Base-by-base conservation (phyloP, 1,140 invertebrate genomes). In the Aphidius gifuensis region DNA sequence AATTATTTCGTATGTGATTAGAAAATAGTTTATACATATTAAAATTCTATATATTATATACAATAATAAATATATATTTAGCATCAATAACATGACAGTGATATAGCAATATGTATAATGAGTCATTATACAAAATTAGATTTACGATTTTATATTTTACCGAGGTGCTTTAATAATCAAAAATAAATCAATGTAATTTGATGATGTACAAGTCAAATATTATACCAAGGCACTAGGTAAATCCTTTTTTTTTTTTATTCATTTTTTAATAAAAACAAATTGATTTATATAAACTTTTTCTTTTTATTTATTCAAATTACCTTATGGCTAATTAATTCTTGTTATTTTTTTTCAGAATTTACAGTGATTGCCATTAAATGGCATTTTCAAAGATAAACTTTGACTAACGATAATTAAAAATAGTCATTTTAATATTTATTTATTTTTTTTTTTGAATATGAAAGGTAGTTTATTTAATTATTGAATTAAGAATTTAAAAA, bases 1-100 rank as follows among this genome's bases (percentile, higher is more conserved):
- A 77, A 78, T 67, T 72, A 73, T 79, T 79, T 74, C 75, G 66
- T 77, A 79, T 78, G 71, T 77, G 74, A 76, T 77, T 78, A 78
- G 76, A 74, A 62, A 66, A 68, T 77, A 79, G 75, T 72, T 77
- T 77, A 69, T 76, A 74, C 47, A 46, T 39, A 32, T 48, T 49
- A 58, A 40, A 42, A 40, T 32, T 62, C 21, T 62, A 62, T 62
- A 58, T 65, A 65, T 68, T 67, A 69, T 63, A 64, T 55, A 53
- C 53, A 39, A 53, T 63, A 66, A 66, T 58, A 58, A 48, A 49
- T 60, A 65, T 58, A 66, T 58, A 65, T 61, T 44, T 47, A 61
- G 40, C 42, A 67, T 68, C 72, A 69, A 61, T 57, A 67, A 71
- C 68, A 64, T 74, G 66, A 73, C 71, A 75, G 72, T 74, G 72